phyloP scores from a whole-genome alignment of 2,113 vertebrate genomes.

The Brachyhypopomus occidentalis region DNA sequence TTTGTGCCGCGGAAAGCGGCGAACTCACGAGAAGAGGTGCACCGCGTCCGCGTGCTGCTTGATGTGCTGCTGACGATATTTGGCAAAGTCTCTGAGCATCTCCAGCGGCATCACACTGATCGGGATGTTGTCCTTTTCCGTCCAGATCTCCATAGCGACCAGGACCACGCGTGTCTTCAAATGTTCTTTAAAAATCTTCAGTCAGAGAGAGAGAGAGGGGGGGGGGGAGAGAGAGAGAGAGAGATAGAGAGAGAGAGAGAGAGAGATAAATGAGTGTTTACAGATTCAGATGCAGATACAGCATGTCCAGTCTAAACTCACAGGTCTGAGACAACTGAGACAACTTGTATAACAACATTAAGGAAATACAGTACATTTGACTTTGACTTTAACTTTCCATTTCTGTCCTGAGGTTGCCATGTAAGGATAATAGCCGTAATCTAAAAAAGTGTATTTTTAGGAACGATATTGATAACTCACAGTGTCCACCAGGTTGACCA shows the following conservation, averaged over 20 bases:
- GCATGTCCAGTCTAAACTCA: no score
- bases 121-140: conserved; percentile 88
- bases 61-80: conserved; percentile 90
- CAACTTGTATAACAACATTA: no score
- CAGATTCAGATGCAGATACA: no score
- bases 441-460: not conserved
- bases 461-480: conserved; percentile 79
- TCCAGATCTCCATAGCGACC: conserved; percentile 95
- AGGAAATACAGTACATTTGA: no score
- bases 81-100: conserved; percentile 91
- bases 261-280: no score
- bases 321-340: no score
- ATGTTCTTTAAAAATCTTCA: conserved; percentile 95
- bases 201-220: conserved; percentile 43
- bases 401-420: no score
- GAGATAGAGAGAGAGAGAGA: conserved; percentile 44
- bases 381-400: no score
- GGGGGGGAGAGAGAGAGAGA: conserved; percentile 37
- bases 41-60: conserved; percentile 89
- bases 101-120: conserved; percentile 86
- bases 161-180: conserved; percentile 95
- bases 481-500: conserved; percentile 94
- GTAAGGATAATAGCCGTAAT: not conserved
- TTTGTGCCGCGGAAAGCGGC: no score
- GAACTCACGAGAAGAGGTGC: conserved; percentile 91